A percentile compares a stretch with the other conserved stretches of the same genome.
phyloP scores from a whole-genome alignment of 2,888 invertebrate genomes.

The Temnothorax rugatulus region DNA sequence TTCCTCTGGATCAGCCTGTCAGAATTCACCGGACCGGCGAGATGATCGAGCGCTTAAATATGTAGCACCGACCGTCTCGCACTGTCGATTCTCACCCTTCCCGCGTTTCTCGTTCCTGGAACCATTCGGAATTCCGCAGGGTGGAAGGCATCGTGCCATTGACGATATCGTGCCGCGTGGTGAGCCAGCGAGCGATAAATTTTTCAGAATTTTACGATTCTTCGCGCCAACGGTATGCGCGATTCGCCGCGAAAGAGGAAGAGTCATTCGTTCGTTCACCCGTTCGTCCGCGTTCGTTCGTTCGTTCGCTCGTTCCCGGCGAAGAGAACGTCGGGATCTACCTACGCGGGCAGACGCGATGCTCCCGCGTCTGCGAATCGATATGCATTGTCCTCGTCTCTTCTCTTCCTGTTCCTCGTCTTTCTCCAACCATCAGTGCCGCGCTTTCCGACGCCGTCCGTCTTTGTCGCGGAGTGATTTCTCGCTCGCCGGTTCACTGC shows the following conservation, averaged over 20 bases:
- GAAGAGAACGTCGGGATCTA: conserved; percentile 58
- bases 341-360: conserved; percentile 47
- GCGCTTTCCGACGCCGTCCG: conserved; percentile 31
- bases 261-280: conserved; percentile 65
- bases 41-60: conserved; percentile 80
- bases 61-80: conserved; percentile 74
- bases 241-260: conserved; percentile 63
- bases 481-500: conserved; percentile 22
- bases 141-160: conserved; percentile 60
- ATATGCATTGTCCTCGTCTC: conserved; percentile 60
- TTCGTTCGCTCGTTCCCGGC: conserved; percentile 22
- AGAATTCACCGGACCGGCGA: conserved; percentile 67
- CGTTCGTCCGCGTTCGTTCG: background rate
- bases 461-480: conserved; percentile 37
- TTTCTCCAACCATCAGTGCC: conserved; percentile 26
- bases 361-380: conserved; percentile 57
- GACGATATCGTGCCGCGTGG: conserved; percentile 58
- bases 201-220: conserved; percentile 77
- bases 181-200: conserved; percentile 74
- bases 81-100: conserved; percentile 35
- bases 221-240: conserved; percentile 67
- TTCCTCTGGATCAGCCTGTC: conserved; percentile 53
- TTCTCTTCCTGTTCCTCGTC: background rate
- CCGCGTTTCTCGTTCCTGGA: conserved; percentile 21
- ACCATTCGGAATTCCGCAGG: conserved; percentile 60